These are phyloP conservation scores for Gerosis bhagava DNA, from an alignment of 2,888 invertebrate genomes.

Conservation along the genomic window DNA sequence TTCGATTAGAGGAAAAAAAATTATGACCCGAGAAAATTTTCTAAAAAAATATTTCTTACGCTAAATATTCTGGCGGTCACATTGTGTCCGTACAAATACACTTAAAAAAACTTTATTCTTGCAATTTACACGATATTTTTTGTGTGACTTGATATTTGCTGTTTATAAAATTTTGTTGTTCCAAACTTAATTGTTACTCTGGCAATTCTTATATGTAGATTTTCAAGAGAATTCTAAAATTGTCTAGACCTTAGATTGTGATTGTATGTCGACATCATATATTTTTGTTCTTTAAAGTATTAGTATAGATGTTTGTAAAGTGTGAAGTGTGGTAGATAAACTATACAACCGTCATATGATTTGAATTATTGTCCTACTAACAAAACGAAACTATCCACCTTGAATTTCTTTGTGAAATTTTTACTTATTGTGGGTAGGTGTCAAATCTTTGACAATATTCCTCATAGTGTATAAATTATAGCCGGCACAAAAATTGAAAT, in stretches of 20 bases:
- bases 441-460: too few relatives aligned
- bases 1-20: conserved; percentile 73
- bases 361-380: conserved; percentile 21
- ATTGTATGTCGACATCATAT: conserved; percentile 19
- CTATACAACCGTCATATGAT: conserved; percentile 58
- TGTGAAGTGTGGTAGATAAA: conserved; percentile 50
- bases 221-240: conserved; percentile 13
- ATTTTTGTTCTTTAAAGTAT: conserved; percentile 47
- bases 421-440: too few relatives aligned
- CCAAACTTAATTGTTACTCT: conserved; percentile 9
- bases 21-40: conserved; percentile 70
- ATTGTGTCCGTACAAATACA: conserved; percentile 13
- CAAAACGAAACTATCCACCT: conserved; percentile 15
- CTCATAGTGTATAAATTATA: too few relatives aligned
- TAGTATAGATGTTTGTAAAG: conserved; percentile 62
- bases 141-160: conserved; percentile 20
- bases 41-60: conserved; percentile 47
- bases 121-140: conserved; percentile 23
- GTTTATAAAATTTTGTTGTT: conserved; percentile 18
- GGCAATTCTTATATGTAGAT: conserved; percentile 21
- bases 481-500: conserved; percentile 41
- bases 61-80: conserved; percentile 18
- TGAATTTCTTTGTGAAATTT: conserved; percentile 5
- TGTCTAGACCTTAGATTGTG: conserved; percentile 45
- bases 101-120: conserved; percentile 14